Percentiles rank a stretch among this genome's conserved stretches.
phyloP scores from a whole-genome alignment of 1,140 invertebrate species.

The Drosophila tani region DNA sequence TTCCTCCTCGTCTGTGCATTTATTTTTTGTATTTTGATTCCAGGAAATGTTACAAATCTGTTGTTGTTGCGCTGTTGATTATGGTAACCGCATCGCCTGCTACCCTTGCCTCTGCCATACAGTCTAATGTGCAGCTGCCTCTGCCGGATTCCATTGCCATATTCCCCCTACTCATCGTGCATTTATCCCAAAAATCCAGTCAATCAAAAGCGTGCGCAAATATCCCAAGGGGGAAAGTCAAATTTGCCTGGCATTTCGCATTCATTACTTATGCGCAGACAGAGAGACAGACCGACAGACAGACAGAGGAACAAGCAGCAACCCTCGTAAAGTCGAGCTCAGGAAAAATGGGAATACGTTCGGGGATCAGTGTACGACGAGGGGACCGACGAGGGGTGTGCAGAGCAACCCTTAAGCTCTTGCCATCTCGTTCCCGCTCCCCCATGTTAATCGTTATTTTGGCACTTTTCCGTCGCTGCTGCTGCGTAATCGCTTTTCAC shows the following conservation, averaged over 20 bases:
- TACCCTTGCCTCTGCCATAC: constrained; percentile 4
- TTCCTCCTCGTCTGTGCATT: constrained; percentile 1
- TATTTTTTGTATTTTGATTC: constrained; percentile 23
- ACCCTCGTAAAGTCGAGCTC: constrained; percentile 30
- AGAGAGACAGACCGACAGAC: constrained; percentile 17
- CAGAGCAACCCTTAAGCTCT: constrained; percentile 58
- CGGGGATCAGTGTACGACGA: background rate
- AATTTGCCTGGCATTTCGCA: constrained; percentile 65
- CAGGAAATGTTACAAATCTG: constrained; percentile 68
- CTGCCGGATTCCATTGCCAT: constrained; percentile 15
- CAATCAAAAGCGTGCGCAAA: constrained; percentile 75
- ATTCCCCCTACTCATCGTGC: constrained; percentile 2
- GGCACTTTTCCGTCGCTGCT: constrained; percentile 65
- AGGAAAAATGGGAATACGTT: constrained; percentile 25
- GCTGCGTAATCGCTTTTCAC: constrained; percentile 67
- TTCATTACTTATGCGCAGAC: constrained; percentile 76
- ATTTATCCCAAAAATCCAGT: constrained; percentile 57
- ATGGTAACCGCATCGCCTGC: constrained; percentile 59
- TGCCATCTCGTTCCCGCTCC: constrained; percentile 3
- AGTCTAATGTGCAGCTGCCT: constrained; percentile 51
- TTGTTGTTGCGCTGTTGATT: constrained; percentile 48
- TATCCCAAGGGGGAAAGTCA: constrained; percentile 76
- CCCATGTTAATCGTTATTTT: constrained; percentile 79
- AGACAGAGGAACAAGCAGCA: constrained; percentile 24
- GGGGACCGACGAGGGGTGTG: background rate